Evolutionary conservation across 2,797 vertebrate genomes (phyloP), one percentile per base, ranked within the genome.

Genomic region (Hephaestus fuliginosus): DNA sequence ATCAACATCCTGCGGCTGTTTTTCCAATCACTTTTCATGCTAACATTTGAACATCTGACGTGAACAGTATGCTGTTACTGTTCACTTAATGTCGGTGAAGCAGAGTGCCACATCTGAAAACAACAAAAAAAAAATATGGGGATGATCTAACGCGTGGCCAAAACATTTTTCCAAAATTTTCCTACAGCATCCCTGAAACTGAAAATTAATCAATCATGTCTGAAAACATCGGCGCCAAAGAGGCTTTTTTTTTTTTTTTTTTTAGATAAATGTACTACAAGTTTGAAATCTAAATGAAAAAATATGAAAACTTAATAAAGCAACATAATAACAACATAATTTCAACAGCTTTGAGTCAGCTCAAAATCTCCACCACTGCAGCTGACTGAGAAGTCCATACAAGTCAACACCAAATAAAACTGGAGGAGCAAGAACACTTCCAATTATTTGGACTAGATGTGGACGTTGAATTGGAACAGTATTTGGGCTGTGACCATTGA

Each of bases 1-100:
- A 70, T 80, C 22, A 60, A 28, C 25, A 58, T 25, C 70, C 13
- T 43, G 56, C 39, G 63, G 55, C 33, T 64, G 36, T 52, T 52
- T 74, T 53, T 77, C 36, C 58, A 58, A 48, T 28, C 7, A 41
- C 39, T 70, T 68, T 72, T 74, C n/a, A 39, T 67, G 22, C 39
- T 61, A 44, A 28, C n/a, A 53, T 46, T 46, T 30, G 30, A 30
- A 30, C 30, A 30, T 30, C 64, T 33, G 20, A 62, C 43, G 0
- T 30, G 30, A 30, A 30, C 30, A 30, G 30, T 30, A 30, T 4
- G 4, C 30, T 4, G 4, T 30, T 30, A 30, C 30, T 30, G 30
- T 30, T 30, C 30, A 30, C 30, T 30, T 30, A 30, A 30, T 30
- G 30, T 30, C 4, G 30, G 30, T 30, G 30, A 61, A 39, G 11